phyloP scores from a whole-genome alignment of 2,113 vertebrate genomes.

The Irena cyanogastra region DNA sequence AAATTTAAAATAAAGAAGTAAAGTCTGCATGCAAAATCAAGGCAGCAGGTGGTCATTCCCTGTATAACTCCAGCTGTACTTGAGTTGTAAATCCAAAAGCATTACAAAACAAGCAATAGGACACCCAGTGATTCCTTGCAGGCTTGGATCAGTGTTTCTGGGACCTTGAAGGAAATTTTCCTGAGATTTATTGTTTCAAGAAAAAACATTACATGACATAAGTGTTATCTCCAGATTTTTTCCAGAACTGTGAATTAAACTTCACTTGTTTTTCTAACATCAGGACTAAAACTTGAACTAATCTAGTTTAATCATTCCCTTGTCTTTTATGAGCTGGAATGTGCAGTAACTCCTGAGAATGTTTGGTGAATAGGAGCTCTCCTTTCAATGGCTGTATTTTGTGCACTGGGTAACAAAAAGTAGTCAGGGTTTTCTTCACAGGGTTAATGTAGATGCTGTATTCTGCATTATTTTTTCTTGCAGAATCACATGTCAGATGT shows the following conservation, averaged over 20 bases:
- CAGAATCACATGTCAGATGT: accelerated
- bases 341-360: neutral
- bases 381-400: neutral
- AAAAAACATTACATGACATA: conserved; percentile 47
- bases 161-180: conserved; percentile 32
- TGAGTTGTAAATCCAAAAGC: conserved; percentile 50
- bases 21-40: conserved; percentile 55
- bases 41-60: conserved; percentile 57
- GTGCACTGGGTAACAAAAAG: neutral
- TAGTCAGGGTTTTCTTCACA: neutral
- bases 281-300: conserved; percentile 43
- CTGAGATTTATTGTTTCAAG: conserved; percentile 34
- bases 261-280: conserved; percentile 45
- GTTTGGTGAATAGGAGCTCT: neutral
- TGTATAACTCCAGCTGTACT: conserved; percentile 45
- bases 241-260: conserved; percentile 16
- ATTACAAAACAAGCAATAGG: conserved; percentile 18
- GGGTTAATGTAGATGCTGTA: neutral
- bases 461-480: neutral
- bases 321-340: conserved; percentile 12
- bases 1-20: conserved; percentile 40
- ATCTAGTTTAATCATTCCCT: conserved; percentile 51
- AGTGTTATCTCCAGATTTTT: conserved; percentile 36
- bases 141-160: conserved; percentile 1
- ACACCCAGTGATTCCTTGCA: conserved; percentile 11